Percentiles rank a stretch among this genome's conserved stretches.
phyloP scores from a whole-genome alignment of 2,888 invertebrate genomes.

The Amblyteles armatorius region DNA sequence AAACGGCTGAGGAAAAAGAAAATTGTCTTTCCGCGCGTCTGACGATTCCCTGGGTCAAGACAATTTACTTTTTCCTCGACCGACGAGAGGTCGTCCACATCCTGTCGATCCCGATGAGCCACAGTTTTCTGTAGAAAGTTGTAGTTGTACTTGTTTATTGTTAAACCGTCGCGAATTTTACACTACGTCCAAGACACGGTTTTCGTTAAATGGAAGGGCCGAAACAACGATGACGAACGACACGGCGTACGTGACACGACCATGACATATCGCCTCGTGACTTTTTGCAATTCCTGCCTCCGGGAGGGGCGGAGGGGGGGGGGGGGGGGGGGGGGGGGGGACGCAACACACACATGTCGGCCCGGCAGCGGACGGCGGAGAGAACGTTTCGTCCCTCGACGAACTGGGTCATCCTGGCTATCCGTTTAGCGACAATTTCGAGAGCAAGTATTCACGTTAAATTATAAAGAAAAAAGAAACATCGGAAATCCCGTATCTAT shows the following conservation, averaged over 20 bases:
- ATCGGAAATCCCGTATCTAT: neutral
- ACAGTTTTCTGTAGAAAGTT: too few relatives aligned
- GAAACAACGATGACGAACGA: neutral
- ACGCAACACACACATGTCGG: neutral
- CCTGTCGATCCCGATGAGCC: too few relatives aligned
- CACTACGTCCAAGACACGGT: neutral
- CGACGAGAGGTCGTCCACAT: too few relatives aligned
- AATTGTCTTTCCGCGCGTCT: too few relatives aligned
- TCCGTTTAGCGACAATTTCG: neutral
- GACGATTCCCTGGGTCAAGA: too few relatives aligned
- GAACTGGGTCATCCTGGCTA: conserved; percentile 52
- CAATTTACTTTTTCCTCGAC: too few relatives aligned
- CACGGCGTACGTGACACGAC: conserved; percentile 27
- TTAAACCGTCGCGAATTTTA: neutral
- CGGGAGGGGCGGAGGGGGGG: conserved; percentile 9
- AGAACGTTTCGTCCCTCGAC: conserved; percentile 35
- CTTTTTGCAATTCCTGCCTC: conserved; percentile 45
- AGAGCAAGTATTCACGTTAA: conserved; percentile 5
- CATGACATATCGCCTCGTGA: conserved; percentile 36
- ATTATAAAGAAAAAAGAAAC: neutral
- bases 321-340: conserved; percentile 13
- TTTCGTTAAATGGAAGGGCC: neutral
- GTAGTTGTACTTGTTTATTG: too few relatives aligned
- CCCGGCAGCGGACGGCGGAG: neutral
- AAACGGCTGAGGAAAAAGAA: too few relatives aligned